phyloP scores from a whole-genome alignment of 2,888 invertebrate genomes.

The Drosophila lutescens region DNA sequence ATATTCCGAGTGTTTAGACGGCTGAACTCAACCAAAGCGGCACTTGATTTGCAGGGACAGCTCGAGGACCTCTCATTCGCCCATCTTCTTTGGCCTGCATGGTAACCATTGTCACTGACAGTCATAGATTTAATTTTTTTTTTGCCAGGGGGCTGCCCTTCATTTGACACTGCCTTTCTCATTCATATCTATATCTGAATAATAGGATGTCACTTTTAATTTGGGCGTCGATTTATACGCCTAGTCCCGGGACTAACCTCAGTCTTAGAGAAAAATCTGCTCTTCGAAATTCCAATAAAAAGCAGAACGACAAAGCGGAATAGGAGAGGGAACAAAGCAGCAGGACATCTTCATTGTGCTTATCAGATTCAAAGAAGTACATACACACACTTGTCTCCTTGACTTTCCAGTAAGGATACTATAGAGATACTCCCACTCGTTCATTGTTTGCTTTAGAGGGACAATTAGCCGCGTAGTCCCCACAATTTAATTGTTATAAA shows the following conservation, averaged over 20 bases:
- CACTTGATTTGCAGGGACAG: conserved; percentile 24
- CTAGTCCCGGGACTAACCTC: conserved; percentile 4
- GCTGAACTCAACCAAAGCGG: conserved; percentile 7
- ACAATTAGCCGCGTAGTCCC: conserved; percentile 63
- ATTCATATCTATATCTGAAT: conserved; percentile 63
- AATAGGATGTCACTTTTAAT: conserved; percentile 78
- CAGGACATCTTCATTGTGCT: conserved; percentile 56
- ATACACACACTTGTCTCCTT: conserved; percentile 24
- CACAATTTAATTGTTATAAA: conserved; percentile 78
- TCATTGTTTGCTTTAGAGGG: conserved; percentile 48
- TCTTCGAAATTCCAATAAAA: conserved; percentile 56
- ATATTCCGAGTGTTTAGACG: conserved; percentile 8
- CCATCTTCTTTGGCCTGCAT: conserved; percentile 3
- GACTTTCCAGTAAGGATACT: neutral
- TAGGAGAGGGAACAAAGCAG: neutral
- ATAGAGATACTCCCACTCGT: conserved; percentile 9
- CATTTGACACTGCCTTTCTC: conserved; percentile 38
- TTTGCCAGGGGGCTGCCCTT: conserved; percentile 28
- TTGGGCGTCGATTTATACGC: conserved; percentile 70
- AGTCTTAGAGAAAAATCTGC: neutral
- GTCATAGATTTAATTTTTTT: conserved; percentile 17
- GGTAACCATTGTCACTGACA: conserved; percentile 36
- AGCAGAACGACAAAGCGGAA: conserved; percentile 26
- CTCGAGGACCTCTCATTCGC: neutral
- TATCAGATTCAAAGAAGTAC: conserved; percentile 54